Percentiles rank a stretch among this genome's conserved stretches.
These are phyloP conservation scores for Eleginops maclovinus DNA, from an alignment of 2,113 vertebrate genomes.

Conservation along the genomic window DNA sequence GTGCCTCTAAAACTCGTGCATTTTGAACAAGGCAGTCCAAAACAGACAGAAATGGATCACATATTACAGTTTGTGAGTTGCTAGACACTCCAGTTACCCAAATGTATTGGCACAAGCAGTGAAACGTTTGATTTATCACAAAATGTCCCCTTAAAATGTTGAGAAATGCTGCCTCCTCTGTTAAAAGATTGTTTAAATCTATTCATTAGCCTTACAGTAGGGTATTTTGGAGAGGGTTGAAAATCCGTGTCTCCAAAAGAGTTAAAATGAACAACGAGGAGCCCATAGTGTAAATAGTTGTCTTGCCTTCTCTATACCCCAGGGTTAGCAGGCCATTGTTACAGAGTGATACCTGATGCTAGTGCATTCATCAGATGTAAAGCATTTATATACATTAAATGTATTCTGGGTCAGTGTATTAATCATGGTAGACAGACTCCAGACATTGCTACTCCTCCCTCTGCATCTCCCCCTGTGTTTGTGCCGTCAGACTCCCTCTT, in stretches of 20 bases:
- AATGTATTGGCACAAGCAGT: no score
- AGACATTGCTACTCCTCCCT: constrained; percentile 67
- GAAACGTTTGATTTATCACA: no score
- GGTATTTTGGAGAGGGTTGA: background rate
- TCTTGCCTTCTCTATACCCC: background rate
- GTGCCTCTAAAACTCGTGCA: no score
- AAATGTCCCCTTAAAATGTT: background rate
- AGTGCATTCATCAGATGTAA: background rate
- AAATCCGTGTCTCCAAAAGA: background rate
- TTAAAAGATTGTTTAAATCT: background rate
- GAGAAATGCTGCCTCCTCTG: background rate
- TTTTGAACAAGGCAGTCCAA: no score
- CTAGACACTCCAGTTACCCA: no score
- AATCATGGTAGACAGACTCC: constrained; percentile 70
- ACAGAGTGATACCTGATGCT: background rate
- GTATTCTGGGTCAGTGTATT: constrained; percentile 68
- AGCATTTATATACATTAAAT: background rate
- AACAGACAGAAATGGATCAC: no score
- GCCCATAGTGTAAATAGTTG: background rate
- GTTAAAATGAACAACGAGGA: background rate
- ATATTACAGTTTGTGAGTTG: no score
- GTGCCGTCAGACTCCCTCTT: constrained; percentile 42
- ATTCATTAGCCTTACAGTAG: background rate
- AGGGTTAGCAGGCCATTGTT: background rate
- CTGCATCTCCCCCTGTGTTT: constrained; percentile 50